A percentile compares a stretch with the other conserved stretches of the same genome.
phyloP scores from a whole-genome alignment of 2,888 invertebrate genomes.

The Cheilosia scutellata region DNA sequence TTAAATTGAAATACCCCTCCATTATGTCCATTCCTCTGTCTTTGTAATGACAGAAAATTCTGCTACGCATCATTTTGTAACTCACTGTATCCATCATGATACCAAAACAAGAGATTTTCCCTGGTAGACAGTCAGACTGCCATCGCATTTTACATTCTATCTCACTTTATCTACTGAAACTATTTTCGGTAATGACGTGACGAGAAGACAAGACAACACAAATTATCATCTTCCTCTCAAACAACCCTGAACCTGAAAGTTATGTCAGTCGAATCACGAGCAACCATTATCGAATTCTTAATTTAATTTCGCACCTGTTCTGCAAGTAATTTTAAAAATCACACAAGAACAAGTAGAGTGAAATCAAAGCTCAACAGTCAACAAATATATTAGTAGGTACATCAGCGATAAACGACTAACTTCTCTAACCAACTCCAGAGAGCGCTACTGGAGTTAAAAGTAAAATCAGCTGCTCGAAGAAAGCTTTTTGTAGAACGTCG shows the following conservation, averaged over 20 bases:
- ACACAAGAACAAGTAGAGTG: neutral
- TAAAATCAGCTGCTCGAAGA: constrained; percentile 44
- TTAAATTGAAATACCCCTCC: too few relatives aligned
- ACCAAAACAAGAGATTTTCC: neutral
- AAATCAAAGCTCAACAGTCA: constrained; percentile 11
- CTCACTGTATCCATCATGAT: neutral
- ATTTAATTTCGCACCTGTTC: constrained; percentile 3
- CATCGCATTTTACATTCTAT: constrained; percentile 1
- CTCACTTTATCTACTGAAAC: neutral
- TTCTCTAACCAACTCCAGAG: constrained; percentile 26
- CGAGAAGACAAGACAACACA: neutral
- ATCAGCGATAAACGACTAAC: neutral
- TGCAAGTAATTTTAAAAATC: neutral
- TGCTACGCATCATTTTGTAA: too few relatives aligned
- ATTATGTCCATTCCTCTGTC: too few relatives aligned
- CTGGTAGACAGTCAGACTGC: constrained; percentile 10
- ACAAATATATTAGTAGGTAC: constrained; percentile 15
- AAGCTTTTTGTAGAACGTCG: neutral
- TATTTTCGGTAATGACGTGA: constrained; percentile 22
- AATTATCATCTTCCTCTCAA: constrained; percentile 31
- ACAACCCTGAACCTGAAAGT: constrained; percentile 44
- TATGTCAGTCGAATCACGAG: neutral
- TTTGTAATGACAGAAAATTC: too few relatives aligned
- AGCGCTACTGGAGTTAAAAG: constrained; percentile 1
- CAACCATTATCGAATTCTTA: neutral